phyloP scores from a whole-genome alignment of 1,140 invertebrate genomes.

The Chlorops oryzae region DNA sequence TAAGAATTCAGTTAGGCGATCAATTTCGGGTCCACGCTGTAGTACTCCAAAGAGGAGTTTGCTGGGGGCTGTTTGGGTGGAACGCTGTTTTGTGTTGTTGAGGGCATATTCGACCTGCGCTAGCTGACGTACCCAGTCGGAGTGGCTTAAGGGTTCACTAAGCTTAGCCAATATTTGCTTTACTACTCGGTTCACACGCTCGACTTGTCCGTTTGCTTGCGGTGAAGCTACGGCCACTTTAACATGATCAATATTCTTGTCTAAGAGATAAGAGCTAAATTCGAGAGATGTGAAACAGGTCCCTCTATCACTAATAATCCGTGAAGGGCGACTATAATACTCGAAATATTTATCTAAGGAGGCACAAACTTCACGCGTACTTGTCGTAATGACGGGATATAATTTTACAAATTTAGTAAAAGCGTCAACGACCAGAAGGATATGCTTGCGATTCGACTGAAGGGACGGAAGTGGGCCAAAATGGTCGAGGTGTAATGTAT shows the following conservation, averaged over 20 bases:
- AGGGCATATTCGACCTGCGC: constrained; percentile 7
- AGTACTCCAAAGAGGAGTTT: constrained; percentile 1
- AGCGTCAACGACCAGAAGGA: constrained; percentile 2
- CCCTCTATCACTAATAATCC: neutral
- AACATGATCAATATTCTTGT: constrained; percentile 6
- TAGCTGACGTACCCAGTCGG: constrained; percentile 7
- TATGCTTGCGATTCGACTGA: constrained; percentile 6
- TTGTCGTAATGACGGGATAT: too few species aligned
- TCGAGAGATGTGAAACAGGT: neutral
- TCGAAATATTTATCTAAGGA: too few species aligned
- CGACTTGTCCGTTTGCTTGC: constrained; percentile 2
- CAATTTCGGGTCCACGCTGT: constrained; percentile 2
- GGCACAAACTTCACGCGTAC: too few species aligned
- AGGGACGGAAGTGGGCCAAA: constrained; percentile 3
- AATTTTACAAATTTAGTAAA: neutral
- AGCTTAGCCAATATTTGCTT: constrained; percentile 7
- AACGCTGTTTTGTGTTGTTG: constrained; percentile 2
- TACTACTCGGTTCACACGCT: constrained; percentile 1
- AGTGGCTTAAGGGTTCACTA: too few species aligned
- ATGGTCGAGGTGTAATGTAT: neutral
- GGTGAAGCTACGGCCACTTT: neutral
- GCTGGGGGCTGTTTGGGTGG: constrained; percentile 4
- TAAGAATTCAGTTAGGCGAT: constrained; percentile 1
- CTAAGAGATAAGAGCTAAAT: neutral
- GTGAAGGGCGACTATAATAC: too few species aligned